A percentile compares a stretch with the other conserved stretches of the same genome.
Evolutionary conservation across 2,113 vertebrate genomes (phyloP).

Genomic region (Thalassarche chlororhynchos): DNA sequence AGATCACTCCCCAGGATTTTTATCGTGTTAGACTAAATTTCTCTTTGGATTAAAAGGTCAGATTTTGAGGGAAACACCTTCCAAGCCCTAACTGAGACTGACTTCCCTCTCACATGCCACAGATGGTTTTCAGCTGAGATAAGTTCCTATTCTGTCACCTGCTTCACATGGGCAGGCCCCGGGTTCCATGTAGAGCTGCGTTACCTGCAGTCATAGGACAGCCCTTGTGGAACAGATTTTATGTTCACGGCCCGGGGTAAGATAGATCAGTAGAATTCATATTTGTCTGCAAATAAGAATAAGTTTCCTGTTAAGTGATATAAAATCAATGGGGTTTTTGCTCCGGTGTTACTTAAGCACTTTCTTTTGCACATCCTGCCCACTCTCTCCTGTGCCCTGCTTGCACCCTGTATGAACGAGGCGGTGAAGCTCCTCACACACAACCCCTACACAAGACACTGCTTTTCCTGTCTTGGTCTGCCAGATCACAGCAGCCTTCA

Average conservation of each 20-base stretch:
- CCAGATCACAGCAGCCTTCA: slow-evolving; percentile 43
- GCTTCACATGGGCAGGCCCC: neutral
- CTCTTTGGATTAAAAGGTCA: neutral
- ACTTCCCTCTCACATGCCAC: neutral
- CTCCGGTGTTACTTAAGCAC: neutral
- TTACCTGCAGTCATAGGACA: neutral
- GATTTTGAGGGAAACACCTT: neutral
- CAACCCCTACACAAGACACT: neutral
- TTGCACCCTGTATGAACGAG: neutral
- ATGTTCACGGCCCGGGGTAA: neutral
- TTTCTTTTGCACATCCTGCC: neutral
- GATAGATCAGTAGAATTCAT: neutral
- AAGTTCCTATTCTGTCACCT: neutral
- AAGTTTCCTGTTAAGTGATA: neutral
- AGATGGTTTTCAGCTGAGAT: neutral
- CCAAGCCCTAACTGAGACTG: neutral
- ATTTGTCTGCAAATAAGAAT: neutral
- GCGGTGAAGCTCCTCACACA: neutral
- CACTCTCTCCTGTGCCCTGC: neutral
- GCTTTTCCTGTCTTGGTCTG: slow-evolving; percentile 31
- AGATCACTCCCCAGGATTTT: neutral
- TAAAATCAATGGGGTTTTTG: neutral
- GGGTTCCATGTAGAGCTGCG: accelerated
- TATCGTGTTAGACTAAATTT: neutral
- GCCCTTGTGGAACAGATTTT: neutral